Base-by-base conservation (phyloP, 2,888 invertebrate genomes). In the Harpalus rufipes region DNA sequence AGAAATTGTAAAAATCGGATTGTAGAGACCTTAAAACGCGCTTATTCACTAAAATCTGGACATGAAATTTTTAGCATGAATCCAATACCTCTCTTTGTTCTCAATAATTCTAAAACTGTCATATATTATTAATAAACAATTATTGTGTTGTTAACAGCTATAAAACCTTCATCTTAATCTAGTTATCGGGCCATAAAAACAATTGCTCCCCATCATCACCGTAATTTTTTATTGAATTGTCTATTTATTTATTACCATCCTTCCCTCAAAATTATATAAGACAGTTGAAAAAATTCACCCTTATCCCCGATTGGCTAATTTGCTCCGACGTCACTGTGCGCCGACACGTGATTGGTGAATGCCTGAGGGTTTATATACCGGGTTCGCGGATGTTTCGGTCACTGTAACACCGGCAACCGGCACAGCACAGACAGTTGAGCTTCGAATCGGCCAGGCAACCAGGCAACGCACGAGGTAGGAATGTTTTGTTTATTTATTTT, bases 381-480 rank as follows among this genome's bases (percentile, higher is more conserved):
- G 44, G 44, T 51, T 51, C 44, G 44, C 44, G 44, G 44, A 2
- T 51, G 44, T 12, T 51, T 51, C 44, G 44, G 44, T 51, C 44
- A 51, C 44, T 51, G 44, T 51, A 12, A 51, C 44, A 51, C 32
- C 32, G 32, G 44, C 44, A 51, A 51, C 44, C 44, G 12, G 44
- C 44, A 2, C 44, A 12, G 44, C 44, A 51, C 44, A 32, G 44
- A 8, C 44, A n/a, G 16, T n/a, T 1, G 32, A 65, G 1, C 18
- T 21, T 7, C 18, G 5, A 14, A 14, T 65, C 65, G 14, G 16
- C 58, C 8, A 21, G 7, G 16, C 18, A 61, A 18, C 7, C 12
- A 65, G 32, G 32, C 65, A 18, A 63, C 63, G 63, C 32, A 25
- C 32, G 44, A 21, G 18, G 63, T 21, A 63, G 65, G 65, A 12